Percentiles rank a stretch among this genome's conserved stretches.
Evolutionary conservation across 2,113 vertebrate species (phyloP).

Genomic region (Labrus mixtus): DNA sequence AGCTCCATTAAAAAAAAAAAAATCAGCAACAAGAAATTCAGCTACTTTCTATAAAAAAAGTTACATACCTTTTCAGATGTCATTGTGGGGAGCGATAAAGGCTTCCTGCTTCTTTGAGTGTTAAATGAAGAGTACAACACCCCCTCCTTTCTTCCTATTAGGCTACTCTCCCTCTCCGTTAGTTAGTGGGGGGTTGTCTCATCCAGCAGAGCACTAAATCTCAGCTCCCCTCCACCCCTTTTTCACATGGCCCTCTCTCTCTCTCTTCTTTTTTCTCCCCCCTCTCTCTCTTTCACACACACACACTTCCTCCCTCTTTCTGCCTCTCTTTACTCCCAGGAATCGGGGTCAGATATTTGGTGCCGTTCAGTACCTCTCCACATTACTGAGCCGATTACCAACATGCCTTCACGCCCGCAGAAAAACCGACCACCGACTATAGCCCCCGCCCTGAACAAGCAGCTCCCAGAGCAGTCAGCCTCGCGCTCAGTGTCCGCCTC

Average conservation of each 20-base stretch:
- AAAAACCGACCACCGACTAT: conserved; percentile 21
- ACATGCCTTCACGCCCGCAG: conserved; percentile 64
- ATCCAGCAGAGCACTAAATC: conserved; percentile 82
- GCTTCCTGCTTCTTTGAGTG: conserved; percentile 70
- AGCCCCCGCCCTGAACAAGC: conserved; percentile 34
- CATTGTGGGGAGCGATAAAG: conserved; percentile 70
- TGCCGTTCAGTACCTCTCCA: conserved; percentile 79
- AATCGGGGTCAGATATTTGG: conserved; percentile 79
- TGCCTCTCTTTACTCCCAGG: conserved; percentile 53
- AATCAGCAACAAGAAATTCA: conserved; percentile 36
- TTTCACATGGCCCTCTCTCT: conserved; percentile 68
- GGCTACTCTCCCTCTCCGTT: conserved; percentile 75
- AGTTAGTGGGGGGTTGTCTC: conserved; percentile 83
- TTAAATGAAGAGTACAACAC: conserved; percentile 68
- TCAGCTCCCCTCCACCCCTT: conserved; percentile 74
- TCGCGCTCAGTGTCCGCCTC: conserved; percentile 57
- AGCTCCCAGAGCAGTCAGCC: conserved; percentile 49
- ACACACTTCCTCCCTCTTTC: conserved; percentile 4
- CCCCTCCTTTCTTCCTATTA: conserved; percentile 71
- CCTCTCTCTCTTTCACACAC: conserved; percentile 23
- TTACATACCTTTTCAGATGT: conserved; percentile 74
- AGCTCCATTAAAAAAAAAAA: conserved; percentile 13
- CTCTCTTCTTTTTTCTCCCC: conserved; percentile 1
- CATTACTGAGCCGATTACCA: conserved; percentile 79
- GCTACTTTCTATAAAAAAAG: conserved; percentile 27